Evolutionary conservation across 2,113 vertebrate genomes (phyloP).

Genomic region (Pithys albifrons): DNA sequence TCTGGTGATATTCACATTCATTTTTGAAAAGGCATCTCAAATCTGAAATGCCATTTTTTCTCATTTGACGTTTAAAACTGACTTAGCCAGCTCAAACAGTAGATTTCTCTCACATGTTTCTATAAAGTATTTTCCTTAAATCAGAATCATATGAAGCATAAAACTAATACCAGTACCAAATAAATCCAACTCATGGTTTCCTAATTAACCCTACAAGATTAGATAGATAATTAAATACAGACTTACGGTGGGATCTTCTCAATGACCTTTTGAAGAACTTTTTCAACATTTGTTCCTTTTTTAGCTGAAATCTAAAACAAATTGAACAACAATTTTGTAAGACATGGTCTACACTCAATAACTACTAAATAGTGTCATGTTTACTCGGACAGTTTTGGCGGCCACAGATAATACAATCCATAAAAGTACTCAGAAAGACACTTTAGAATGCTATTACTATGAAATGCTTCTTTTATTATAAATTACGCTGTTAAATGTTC

Average conservation of each 20-base stretch:
- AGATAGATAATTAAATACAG: neutral
- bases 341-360: neutral
- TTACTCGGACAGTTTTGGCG: neutral
- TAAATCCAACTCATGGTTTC: neutral
- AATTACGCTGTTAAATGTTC: neutral
- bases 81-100: neutral
- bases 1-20: neutral
- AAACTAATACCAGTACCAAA: neutral
- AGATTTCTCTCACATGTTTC: neutral
- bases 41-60: neutral
- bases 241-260: constrained; percentile 92
- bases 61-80: neutral
- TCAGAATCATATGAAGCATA: neutral
- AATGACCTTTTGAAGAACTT: constrained; percentile 87
- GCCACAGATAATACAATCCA: neutral
- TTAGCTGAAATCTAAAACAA: constrained; percentile 93
- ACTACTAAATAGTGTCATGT: neutral
- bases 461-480: neutral
- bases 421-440: neutral
- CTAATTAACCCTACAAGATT: neutral
- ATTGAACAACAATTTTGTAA: neutral
- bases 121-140: neutral
- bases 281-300: constrained; percentile 89
- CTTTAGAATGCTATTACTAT: neutral
- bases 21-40: neutral